Percentiles rank a stretch among this genome's conserved stretches.
phyloP scores from a whole-genome alignment of 2,888 invertebrate species.

The Spodoptera exigua region DNA sequence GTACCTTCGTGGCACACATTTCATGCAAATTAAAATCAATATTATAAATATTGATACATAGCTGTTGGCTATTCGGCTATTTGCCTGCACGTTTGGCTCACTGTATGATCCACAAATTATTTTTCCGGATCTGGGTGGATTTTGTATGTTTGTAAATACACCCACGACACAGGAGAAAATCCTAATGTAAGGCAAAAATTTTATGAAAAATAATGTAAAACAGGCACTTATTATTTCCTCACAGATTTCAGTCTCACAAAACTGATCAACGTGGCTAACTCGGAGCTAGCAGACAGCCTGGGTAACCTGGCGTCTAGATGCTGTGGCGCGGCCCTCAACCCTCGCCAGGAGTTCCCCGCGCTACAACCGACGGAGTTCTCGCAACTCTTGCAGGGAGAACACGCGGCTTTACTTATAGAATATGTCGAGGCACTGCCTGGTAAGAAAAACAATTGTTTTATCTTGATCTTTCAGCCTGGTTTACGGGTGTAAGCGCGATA shows the following conservation, averaged over 20 bases:
- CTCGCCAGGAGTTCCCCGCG: conserved; percentile 92
- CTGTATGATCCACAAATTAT: no score
- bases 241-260: conserved; percentile 95
- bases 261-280: conserved; percentile 93
- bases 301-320: conserved; percentile 97
- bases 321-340: conserved; percentile 94
- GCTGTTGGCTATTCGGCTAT: no score
- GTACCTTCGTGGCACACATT: no score
- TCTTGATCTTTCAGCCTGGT: conserved; percentile 69
- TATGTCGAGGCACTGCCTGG: conserved; percentile 73
- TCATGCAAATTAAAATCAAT: no score
- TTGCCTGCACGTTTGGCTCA: no score
- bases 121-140: no score
- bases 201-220: no score
- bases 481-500: no score
- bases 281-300: conserved; percentile 96
- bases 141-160: no score
- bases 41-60: no score
- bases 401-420: conserved; percentile 88
- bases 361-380: conserved; percentile 79
- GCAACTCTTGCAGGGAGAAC: conserved; percentile 76
- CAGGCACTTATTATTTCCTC: background rate
- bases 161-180: no score
- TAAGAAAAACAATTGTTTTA: background rate
- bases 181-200: no score